phyloP scores from a whole-genome alignment of 2,888 invertebrate genomes.

The Chelonus formosanus region DNA sequence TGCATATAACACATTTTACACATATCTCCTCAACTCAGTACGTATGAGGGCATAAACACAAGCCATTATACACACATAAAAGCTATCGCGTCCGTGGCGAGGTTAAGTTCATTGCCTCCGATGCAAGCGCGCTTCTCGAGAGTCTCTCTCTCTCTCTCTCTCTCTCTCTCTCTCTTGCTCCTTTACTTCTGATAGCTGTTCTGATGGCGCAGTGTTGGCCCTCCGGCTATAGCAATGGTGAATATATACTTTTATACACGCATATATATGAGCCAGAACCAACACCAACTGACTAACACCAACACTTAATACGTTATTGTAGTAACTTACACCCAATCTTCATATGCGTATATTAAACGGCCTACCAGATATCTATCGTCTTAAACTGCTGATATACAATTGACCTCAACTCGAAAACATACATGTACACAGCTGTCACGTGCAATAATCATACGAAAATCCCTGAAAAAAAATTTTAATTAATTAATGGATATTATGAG shows the following conservation, averaged over 20 bases:
- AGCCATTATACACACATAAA: conserved; percentile 62
- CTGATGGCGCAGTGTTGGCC: too few species aligned
- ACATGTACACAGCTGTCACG: too few species aligned
- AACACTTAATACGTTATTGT: conserved; percentile 15
- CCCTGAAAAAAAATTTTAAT: too few species aligned
- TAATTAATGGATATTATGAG: too few species aligned
- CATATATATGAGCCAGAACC: conserved; percentile 11
- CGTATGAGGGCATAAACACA: conserved; percentile 56
- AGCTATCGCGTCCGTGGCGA: conserved; percentile 55
- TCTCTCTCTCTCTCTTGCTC: conserved; percentile 12
- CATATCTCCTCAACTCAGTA: conserved; percentile 41
- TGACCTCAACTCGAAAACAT: too few species aligned
- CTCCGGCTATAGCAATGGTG: not conserved
- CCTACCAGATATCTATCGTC: conserved; percentile 50
- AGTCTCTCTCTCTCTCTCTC: conserved; percentile 17
- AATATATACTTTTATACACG: conserved; percentile 10
- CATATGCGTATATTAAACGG: conserved; percentile 40
- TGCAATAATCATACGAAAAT: too few species aligned
- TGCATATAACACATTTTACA: conserved; percentile 37
- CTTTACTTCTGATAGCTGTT: not conserved
- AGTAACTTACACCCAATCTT: conserved; percentile 32
- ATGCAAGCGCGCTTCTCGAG: conserved; percentile 40
- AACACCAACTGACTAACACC: too few species aligned
- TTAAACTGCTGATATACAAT: conserved; percentile 7
- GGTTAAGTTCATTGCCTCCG: conserved; percentile 66